Evolutionary conservation across 1,140 invertebrate species (phyloP).

Genomic region (Diorhabda sublineata): DNA sequence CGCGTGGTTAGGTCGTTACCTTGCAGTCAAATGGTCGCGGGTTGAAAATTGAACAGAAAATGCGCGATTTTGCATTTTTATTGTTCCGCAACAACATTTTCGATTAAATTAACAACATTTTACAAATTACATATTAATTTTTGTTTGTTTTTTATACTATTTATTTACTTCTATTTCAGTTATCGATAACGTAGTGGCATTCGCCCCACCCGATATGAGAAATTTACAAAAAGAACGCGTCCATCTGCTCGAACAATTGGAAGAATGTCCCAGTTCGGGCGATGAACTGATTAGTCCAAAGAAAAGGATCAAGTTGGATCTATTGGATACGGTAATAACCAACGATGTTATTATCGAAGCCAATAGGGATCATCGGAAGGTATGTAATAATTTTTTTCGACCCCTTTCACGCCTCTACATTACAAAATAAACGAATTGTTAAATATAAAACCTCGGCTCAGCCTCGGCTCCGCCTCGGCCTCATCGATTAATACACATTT

Average conservation of each 20-base stretch:
- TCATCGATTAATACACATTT: too few species aligned
- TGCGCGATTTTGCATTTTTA: too few species aligned
- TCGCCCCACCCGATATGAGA: constrained; percentile 56
- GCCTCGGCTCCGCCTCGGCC: too few species aligned
- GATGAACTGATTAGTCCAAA: constrained; percentile 63
- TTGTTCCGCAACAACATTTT: too few species aligned
- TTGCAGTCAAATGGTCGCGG: too few species aligned
- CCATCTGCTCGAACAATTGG: constrained; percentile 65
- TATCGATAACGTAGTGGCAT: constrained; percentile 22
- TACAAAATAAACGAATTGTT: too few species aligned
- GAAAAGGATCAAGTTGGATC: constrained; percentile 61
- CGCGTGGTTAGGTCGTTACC: too few species aligned
- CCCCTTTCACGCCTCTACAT: too few species aligned
- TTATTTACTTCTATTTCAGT: not conserved
- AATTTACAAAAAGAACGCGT: constrained; percentile 68
- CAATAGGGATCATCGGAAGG: constrained; percentile 51
- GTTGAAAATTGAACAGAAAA: too few species aligned
- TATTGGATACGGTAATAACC: constrained; percentile 48
- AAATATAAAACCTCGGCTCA: too few species aligned
- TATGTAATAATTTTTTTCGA: not conserved
- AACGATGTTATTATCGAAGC: constrained; percentile 45
- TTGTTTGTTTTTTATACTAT: not conserved
- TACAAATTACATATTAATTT: not conserved
- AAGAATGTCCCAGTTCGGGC: constrained; percentile 68
- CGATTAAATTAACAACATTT: too few species aligned